Evolutionary conservation across 2,113 vertebrate genomes (phyloP), one percentile per base, ranked within the genome.

Genomic region (Pithys albifrons): DNA sequence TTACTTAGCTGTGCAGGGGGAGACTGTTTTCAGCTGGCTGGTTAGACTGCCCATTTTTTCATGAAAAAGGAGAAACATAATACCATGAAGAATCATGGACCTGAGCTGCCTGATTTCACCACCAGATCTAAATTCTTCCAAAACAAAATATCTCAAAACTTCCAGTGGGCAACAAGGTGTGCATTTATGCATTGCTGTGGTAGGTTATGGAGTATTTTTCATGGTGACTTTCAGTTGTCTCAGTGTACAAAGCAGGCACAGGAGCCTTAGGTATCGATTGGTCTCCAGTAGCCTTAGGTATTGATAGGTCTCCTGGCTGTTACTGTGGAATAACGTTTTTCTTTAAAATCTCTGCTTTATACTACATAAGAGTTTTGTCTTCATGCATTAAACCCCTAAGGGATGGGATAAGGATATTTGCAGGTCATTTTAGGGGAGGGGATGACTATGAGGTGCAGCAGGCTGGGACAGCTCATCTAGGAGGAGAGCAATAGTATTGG

Each of bases 131-230:
- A 95, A 81, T 91, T 81, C 69, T 93, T 95, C 93, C 96, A 95
- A 95, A 97, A 89, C 85, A 96, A 89, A 92, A 92, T 93, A 89
- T 88, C 73, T 95, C 91, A 95, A 91, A 95, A 89, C 43, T 74
- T 37, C 69, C 89, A 74, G 69, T 51, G 65, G n/a, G 43, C 79
- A 86, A 89, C 84, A 91, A 95, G 79, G 17, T 69, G 74, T 76
- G 74, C 52, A 6, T 95, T 91, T 93, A 82, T 80, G 51, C n/a
- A 11, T 33, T 55, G 12, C 79, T 46, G 58, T 79, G 82, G 49
- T 25, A 80, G 43, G 12, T 55, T 80, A 39, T 54, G 72, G 43
- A 39, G 25, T 5, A 8, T 7, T 24, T 76, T 80, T 72, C 48
- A 31, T 5, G 14, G 58, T 70, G 67, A 37, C 46, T 67, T 82